Evolutionary conservation across 2,113 vertebrate species (phyloP), one percentile per base, ranked within the genome.

Genomic region (Brachionichthys hirsutus): DNA sequence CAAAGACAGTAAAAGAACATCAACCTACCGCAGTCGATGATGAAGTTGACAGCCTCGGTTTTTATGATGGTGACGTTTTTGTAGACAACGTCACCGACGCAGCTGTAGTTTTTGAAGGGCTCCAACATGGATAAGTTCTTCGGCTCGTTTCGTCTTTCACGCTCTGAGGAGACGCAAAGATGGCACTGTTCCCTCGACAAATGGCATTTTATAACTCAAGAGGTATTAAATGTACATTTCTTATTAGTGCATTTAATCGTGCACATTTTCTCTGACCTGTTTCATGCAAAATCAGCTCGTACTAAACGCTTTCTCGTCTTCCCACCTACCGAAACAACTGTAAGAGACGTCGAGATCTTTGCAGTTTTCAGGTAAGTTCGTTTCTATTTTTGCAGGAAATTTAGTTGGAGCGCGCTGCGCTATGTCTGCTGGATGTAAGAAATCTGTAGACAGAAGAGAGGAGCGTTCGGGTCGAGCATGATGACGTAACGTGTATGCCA

Each of bases 1-100:
- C 11, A 48, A 1, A 42, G 45, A 73, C 20, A 4, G 12, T 10
- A 48, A 60, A 36, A 49, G 49, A 63, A 52, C 10, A 35, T 52
- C 24, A 64, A 70, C 82, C 4, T 52, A 87, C 85, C 49, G 55
- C 85, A 87, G 12, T 54, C 0, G 3, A 76, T 42, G 7, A 0
- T 6, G 8, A 83, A 0, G 0, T 0, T 0, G 24, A 78, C 0
- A 0, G 3, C 0, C 35, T 10, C 0, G 13, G 52, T 69, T 0
- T 41, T 47, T 1, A 2, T 40, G 0, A 13, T 45, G 34, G 0
- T 1, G 22, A 0, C 15, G 8, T 3, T 13, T 9, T 44, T 30
- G 0, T 50, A 0, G 12, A 14, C 43, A 41, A 85, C 58, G 4
- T 19, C 11, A 60, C 76, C 78, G 3, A 6, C 46, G 17, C 81